Base-by-base conservation (phyloP, 2,888 invertebrate genomes). In the Ryuthela nishihirai region DNA sequence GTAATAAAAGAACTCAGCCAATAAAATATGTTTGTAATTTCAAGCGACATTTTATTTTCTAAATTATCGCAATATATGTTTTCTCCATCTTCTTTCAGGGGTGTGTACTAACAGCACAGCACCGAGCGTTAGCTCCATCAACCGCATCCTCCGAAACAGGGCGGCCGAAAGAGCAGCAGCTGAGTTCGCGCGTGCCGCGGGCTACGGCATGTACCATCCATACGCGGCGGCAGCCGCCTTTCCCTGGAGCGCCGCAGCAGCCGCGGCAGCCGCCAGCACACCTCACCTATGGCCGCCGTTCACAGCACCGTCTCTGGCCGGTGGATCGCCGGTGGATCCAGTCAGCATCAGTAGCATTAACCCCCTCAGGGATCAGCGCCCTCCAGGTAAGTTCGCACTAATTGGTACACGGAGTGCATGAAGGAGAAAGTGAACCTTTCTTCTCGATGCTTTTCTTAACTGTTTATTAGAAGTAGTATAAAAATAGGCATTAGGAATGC, bases 101-200 rank as follows among this genome's bases (percentile, higher is more conserved):
- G 91, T 97, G 6, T 98, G 97, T 75, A 91, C 90, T 35, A 92
- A 92, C 73, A 88, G 87, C 45, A 93, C 93, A 18, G 93, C 97
- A 1, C 98, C 98, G 0, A 72, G 72, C 50, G 72, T 73, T 36
- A 72, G 72, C 39, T 72, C 72, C 20, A 72, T 73, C 48, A 73
- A 70, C 65, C 67, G 74, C 50, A 74, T 74, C 44, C 68, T 74
- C 9, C 68, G 74, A n/a, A 74, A 74, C 64, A 69, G 73, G 24
- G 72, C 73, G 0, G 72, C 73, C 0, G 73, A 76, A 38, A 70
- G 75, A 39, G 72, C 72, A 24, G 72, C 72, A 4, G 67, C 69
- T 4, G 72, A 71, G 38, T 72, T 73, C 56, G 73, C 73, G 26
- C 71, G 71, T 49, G 69, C 54, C 26, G 62, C 62, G 36, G 54